Evolutionary conservation across 2,888 invertebrate genomes (phyloP), one percentile per base, ranked within the genome.

Genomic region (Leucoptera coffeella): DNA sequence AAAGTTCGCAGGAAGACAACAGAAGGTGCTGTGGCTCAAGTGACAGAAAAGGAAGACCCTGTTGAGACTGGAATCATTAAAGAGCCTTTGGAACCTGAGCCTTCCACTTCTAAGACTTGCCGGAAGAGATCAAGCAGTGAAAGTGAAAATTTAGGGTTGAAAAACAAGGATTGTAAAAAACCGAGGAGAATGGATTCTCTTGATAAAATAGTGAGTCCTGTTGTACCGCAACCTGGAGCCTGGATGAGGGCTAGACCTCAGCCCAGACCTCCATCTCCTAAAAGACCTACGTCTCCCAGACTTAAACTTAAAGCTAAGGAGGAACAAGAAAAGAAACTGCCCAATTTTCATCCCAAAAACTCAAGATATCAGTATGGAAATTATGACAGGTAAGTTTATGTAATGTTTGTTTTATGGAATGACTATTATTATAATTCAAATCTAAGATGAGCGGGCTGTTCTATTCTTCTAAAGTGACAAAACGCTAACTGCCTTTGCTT

Each of bases 291-390:
- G 36, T 74, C 73, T 31, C 67, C 65, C 22, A 59, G 64, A 32
- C 52, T 59, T 5, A 60, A 51, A 39, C 40, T 40, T 2, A 57
- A 58, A 32, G 53, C 48, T 15, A 43, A 50, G 14, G 44, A 53
- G 15, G 57, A 62, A 39, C 60, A 48, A 32, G 60, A 67, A 29
- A 58, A 65, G 30, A 61, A 67, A 38, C 43, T 74, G 39, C 81
- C 82, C 7, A 76, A 73, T 31, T 89, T 88, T 57, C 79, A 85
- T 40, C 73, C 78, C 12, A 85, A 85, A 50, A 82, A 86, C 49
- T 76, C 78, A 30, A 78, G 79, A 47, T 95, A 91, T 65, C 87
- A 90, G 45, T 94, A 86, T 71, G 97, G 99, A 29, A 99, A 99
- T 62, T 97, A 95, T 60, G 89, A 91, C 54, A 83, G 90, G 64